A percentile compares a stretch with the other conserved stretches of the same genome.
These are phyloP conservation scores for Nineta flava DNA, from an alignment of 2,888 invertebrate species.

Conservation along the genomic window DNA sequence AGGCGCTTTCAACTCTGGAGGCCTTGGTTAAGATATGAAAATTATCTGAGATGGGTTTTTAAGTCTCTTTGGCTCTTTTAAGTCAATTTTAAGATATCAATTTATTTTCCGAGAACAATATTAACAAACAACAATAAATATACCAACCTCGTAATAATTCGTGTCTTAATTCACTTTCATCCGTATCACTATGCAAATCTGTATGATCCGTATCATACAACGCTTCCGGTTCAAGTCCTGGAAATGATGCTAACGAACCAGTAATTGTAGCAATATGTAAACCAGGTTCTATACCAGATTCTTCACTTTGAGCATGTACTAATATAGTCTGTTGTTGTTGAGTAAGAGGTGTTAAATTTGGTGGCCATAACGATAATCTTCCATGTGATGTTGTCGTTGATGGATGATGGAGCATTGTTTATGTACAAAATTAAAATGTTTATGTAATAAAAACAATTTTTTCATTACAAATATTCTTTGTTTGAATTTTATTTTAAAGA, in stretches of 20 bases:
- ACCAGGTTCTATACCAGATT: constrained; percentile 49
- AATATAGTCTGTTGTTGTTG: constrained; percentile 20
- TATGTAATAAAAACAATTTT: background rate
- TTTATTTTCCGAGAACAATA: no score
- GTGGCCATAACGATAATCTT: constrained; percentile 24
- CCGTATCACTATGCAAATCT: constrained; percentile 61
- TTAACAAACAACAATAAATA: no score
- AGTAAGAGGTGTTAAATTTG: constrained; percentile 27
- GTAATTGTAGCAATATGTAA: constrained; percentile 53
- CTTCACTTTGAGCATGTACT: constrained; percentile 29
- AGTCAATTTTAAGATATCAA: no score
- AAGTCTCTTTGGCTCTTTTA: no score
- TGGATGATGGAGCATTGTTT: background rate
- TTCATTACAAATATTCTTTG: background rate
- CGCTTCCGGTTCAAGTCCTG: constrained; percentile 36
- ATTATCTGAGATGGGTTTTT: no score
- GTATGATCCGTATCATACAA: constrained; percentile 66
- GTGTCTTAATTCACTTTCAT: constrained; percentile 60
- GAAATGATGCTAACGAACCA: constrained; percentile 42
- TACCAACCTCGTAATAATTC: constrained; percentile 53
- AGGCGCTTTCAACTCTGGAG: no score
- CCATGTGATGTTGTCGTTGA: constrained; percentile 24
- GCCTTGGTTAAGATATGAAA: no score
- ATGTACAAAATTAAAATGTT: background rate
- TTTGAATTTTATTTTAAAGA: background rate